Conservation (phyloP, 2,888 invertebrate species). For the Agonopterix arenella region DNA sequence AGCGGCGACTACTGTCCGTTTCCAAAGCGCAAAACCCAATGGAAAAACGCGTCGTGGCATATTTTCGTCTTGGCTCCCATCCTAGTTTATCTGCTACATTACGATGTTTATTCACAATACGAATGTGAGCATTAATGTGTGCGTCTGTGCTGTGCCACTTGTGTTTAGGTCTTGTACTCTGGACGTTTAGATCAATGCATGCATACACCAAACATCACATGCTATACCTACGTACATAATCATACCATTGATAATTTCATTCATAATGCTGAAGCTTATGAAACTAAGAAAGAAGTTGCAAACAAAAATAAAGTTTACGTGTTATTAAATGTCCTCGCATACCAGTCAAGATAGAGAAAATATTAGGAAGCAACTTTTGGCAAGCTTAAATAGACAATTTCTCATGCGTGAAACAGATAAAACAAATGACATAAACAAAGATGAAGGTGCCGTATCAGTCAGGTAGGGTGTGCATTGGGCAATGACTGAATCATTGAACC, state of each 20-base stretch:
- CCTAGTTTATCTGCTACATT: slow-evolving; percentile 77
- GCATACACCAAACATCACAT: too few species aligned
- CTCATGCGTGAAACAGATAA: too few species aligned
- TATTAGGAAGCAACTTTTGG: background rate
- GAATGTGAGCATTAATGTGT: slow-evolving; percentile 72
- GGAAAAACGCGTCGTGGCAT: slow-evolving; percentile 75
- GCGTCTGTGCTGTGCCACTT: slow-evolving; percentile 52
- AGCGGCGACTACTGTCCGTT: slow-evolving; percentile 58
- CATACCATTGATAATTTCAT: too few species aligned
- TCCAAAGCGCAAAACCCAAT: slow-evolving; percentile 72
- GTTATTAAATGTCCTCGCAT: slow-evolving; percentile 4
- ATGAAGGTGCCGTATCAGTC: too few species aligned
- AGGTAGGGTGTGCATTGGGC: too few species aligned
- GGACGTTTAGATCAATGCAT: too few species aligned
- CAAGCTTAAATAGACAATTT: background rate
- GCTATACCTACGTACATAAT: too few species aligned
- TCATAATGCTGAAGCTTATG: too few species aligned
- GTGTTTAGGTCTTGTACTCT: slow-evolving; percentile 11
- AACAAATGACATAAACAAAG: too few species aligned
- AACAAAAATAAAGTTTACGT: too few species aligned
- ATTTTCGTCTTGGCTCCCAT: slow-evolving; percentile 77
- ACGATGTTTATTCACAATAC: slow-evolving; percentile 78
- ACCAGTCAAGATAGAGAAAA: background rate
- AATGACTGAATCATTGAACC: too few species aligned
- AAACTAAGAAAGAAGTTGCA: too few species aligned